Percentiles rank a stretch among this genome's conserved stretches.
Evolutionary conservation across 92 coral and sea anemone species (phyloP).

Genomic region (Plumapathes pennacea): DNA sequence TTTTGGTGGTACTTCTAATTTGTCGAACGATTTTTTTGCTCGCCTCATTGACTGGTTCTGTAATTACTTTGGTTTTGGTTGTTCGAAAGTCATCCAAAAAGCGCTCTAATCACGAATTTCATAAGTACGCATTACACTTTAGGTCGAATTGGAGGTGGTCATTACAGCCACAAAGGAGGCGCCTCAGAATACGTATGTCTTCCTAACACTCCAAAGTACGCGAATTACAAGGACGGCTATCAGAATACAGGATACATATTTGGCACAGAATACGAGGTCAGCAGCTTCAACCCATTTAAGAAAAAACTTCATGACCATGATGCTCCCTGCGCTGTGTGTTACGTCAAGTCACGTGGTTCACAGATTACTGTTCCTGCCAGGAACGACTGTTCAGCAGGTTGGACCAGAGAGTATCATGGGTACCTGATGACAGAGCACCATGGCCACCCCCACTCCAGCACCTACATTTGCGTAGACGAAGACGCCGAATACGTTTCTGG

Average conservation of each 20-base stretch:
- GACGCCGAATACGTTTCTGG: slow-evolving; percentile 52
- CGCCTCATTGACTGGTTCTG: no score
- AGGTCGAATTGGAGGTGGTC: slow-evolving; percentile 52
- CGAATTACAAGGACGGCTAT: slow-evolving; percentile 6
- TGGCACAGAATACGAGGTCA: slow-evolving; percentile 51
- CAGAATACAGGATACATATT: slow-evolving; percentile 13
- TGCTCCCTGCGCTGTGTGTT: slow-evolving; percentile 58
- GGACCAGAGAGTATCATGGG: slow-evolving; percentile 72
- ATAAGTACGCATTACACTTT: no score
- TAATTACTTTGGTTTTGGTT: no score
- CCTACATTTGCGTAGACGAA: slow-evolving; percentile 59
- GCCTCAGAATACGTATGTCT: slow-evolving; percentile 39
- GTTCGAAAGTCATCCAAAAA: no score
- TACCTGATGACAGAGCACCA: slow-evolving; percentile 64
- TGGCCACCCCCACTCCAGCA: slow-evolving; percentile 21
- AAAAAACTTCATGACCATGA: slow-evolving; percentile 49
- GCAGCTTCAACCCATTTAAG: slow-evolving; percentile 16
- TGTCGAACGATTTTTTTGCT: no score
- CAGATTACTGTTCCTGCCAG: slow-evolving; percentile 64
- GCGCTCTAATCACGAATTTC: no score
- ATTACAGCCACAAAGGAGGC: slow-evolving; percentile 19
- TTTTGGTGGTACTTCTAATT: no score
- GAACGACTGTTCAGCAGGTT: slow-evolving; percentile 65
- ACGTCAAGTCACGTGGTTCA: slow-evolving; percentile 49
- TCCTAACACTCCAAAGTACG: slow-evolving; percentile 41